Conservation (phyloP, 2,888 invertebrate species). For the Diabrotica balteata region DNA sequence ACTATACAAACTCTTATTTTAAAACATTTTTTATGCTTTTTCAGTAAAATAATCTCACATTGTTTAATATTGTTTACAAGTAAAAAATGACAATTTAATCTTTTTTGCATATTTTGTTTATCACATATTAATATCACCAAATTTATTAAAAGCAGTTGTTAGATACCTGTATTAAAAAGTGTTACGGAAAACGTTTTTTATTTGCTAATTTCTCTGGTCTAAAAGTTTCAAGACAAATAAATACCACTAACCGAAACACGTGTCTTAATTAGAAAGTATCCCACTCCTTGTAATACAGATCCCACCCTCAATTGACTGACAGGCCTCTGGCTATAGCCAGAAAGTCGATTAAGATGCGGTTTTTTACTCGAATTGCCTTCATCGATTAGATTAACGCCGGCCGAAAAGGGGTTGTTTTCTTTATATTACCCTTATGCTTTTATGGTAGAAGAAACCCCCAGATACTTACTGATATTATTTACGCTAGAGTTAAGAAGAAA, state of each 20-base stretch:
- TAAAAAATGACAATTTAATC: no score
- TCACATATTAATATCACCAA: no score
- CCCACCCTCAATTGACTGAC: constrained; percentile 3
- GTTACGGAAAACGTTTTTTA: no score
- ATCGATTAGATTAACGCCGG: constrained; percentile 13
- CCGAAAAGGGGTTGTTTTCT: constrained; percentile 7
- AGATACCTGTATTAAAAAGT: no score
- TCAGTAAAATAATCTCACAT: no score
- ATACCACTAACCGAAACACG: neutral
- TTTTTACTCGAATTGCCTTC: constrained; percentile 19
- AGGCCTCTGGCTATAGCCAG: constrained; percentile 1
- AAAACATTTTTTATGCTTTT: no score
- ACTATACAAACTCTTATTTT: no score
- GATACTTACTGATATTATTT: constrained; percentile 6
- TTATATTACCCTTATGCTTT: constrained; percentile 18
- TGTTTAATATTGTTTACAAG: no score
- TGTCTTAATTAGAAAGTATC: constrained; percentile 12
- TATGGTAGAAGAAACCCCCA: neutral
- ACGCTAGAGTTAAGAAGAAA: constrained; percentile 15
- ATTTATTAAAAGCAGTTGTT: no score
- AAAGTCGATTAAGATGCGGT: constrained; percentile 22
- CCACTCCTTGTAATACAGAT: neutral
- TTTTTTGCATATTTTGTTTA: no score
- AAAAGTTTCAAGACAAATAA: neutral
- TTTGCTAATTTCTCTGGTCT: no score